phyloP scores from a whole-genome alignment of 2,797 vertebrate species.

The Myotis vivesi region DNA sequence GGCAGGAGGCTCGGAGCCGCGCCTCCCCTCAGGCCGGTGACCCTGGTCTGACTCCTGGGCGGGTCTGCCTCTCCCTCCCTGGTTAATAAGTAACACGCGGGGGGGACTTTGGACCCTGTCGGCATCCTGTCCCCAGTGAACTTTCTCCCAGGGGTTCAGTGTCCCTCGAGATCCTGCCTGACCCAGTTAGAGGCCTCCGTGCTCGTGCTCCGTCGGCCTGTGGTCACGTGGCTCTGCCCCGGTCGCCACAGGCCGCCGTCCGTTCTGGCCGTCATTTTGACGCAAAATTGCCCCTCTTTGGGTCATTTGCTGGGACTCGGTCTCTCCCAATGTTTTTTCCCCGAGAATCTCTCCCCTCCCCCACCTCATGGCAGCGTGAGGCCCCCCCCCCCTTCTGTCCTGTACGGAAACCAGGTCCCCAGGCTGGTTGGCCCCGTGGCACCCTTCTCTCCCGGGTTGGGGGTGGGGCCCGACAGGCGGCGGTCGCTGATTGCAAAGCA shows the following conservation, averaged over 20 bases:
- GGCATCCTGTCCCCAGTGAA: fast-evolving
- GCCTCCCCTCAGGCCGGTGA: too few species aligned
- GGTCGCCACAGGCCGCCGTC: fast-evolving
- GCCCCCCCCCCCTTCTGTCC: too few species aligned
- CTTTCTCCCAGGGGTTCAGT: not conserved
- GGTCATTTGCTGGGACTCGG: fast-evolving
- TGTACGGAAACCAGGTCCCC: not conserved
- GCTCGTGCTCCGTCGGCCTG: fast-evolving
- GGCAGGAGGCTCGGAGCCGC: not conserved
- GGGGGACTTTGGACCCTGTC: constrained; percentile 43
- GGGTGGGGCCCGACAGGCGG: not conserved
- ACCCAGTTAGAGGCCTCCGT: fast-evolving
- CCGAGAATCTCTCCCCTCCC: fast-evolving
- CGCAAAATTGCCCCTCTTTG: fast-evolving
- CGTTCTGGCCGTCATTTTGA: fast-evolving
- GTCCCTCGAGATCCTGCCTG: not conserved
- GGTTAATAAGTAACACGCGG: constrained; percentile 28
- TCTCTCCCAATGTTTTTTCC: not conserved
- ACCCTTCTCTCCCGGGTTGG: too few species aligned
- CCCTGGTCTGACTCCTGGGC: not conserved
- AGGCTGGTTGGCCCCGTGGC: not conserved
- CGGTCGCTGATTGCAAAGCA: too few species aligned
- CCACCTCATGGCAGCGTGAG: fast-evolving
- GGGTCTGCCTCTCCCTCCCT: not conserved
- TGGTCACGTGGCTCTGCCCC: fast-evolving